Evolutionary conservation across 1,140 invertebrate species (phyloP).

Genomic region (Drosophila pallidifrons): DNA sequence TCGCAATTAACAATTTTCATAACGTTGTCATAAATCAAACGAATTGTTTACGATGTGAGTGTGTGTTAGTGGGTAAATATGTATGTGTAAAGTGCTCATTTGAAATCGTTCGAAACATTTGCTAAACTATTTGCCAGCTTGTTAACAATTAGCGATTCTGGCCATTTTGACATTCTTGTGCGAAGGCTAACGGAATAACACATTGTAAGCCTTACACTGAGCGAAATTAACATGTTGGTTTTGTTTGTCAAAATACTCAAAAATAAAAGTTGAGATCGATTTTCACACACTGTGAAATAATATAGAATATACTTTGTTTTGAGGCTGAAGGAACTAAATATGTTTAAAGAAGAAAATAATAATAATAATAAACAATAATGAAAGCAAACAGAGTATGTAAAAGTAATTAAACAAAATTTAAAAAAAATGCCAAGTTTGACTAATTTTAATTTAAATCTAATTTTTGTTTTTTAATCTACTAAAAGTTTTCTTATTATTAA

Average conservation of each 20-base stretch:
- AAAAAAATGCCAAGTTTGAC: too few species aligned
- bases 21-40: slow-evolving; percentile 67
- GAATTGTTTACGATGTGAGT: slow-evolving; percentile 9
- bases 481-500: too few species aligned
- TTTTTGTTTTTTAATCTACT: too few species aligned
- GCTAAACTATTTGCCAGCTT: slow-evolving; percentile 58
- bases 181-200: slow-evolving; percentile 16
- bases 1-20: slow-evolving; percentile 72
- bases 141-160: slow-evolving; percentile 60
- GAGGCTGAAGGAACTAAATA: too few species aligned
- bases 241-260: not conserved
- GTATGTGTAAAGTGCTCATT: slow-evolving; percentile 16
- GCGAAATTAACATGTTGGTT: not conserved
- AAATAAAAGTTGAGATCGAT: too few species aligned
- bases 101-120: slow-evolving; percentile 17
- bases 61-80: slow-evolving; percentile 3
- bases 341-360: too few species aligned
- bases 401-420: too few species aligned
- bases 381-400: too few species aligned
- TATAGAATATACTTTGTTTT: too few species aligned
- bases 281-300: too few species aligned
- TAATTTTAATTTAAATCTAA: too few species aligned
- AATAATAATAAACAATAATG: too few species aligned
- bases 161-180: slow-evolving; percentile 19
- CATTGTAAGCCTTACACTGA: not conserved